Evolutionary conservation across 1,140 invertebrate species (phyloP), one percentile per base, ranked within the genome.

Genomic region (Musca vetustissima): DNA sequence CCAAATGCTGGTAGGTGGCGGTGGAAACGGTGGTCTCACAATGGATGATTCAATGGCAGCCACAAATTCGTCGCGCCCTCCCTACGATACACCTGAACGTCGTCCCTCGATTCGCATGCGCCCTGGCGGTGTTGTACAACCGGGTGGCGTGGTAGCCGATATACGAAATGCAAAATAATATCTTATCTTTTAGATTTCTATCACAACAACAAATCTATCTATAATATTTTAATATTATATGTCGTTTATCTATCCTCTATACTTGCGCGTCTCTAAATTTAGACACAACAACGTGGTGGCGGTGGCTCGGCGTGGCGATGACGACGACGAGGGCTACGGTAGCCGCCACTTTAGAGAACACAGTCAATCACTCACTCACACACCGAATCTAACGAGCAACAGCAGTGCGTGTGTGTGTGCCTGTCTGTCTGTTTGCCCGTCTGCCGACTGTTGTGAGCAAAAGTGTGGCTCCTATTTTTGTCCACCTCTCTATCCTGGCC

Each of bases 41-140:
- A 78, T 79, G 72, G 80, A 82, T 47, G 80, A 82, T 59, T 77
- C 80, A n/a, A 82, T 82, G 78, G 80, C 80, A 48, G 80, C 79
- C 25, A 80, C 80, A 24, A 82, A 80, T 57, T 81, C 84, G 69
- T 84, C 85, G 57, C 80, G 83, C 68, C 76, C 83, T 69, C 78
- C 85, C 19, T 85, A 84, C 68, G 84, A 86, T 69, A 85, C 81
- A 70, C 83, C 84, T 28, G 85, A 86, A 71, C 75, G 84, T 19
- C 80, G 85, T 66, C 81, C 85, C 7, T 86, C 85, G 52, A 84
- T 86, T 80, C 78, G 85, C 69, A 80, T 86, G 71, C 79, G 84
- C 67, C 74, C 82, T 61, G 76, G 78, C 17, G 77, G 74, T 32
- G 76, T 65, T 66, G 71, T 64, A 21, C 69, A 71, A 15, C 70